Evolutionary conservation across 2,888 invertebrate species (phyloP).

Genomic region (Lycia hirtaria): DNA sequence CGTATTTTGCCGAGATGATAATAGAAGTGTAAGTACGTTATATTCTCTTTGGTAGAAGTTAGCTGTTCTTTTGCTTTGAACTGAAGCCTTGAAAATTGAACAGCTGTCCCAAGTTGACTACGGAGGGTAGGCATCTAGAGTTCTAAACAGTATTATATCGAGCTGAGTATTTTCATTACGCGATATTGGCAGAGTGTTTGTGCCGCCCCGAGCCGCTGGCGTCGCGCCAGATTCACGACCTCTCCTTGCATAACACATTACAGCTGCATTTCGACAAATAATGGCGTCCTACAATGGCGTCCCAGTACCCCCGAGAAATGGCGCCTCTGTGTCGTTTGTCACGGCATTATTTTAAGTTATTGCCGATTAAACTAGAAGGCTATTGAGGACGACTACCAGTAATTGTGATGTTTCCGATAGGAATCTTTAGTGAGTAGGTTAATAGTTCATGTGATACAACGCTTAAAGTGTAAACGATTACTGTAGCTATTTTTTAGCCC

Average conservation of each 20-base stretch:
- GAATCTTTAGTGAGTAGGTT: neutral
- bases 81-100: slow-evolving; percentile 10
- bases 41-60: too few species aligned
- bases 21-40: too few species aligned
- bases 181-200: slow-evolving; percentile 70
- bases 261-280: slow-evolving; percentile 34
- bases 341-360: slow-evolving; percentile 29
- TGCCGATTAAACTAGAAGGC: slow-evolving; percentile 19
- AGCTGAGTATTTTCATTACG: slow-evolving; percentile 62
- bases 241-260: slow-evolving; percentile 38
- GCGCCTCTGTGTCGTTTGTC: slow-evolving; percentile 23
- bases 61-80: neutral
- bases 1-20: too few species aligned
- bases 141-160: slow-evolving; percentile 13
- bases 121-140: neutral
- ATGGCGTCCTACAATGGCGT: slow-evolving; percentile 8
- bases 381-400: neutral
- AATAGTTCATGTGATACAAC: neutral
- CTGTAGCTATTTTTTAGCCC: too few species aligned
- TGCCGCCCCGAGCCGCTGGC: slow-evolving; percentile 56
- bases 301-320: neutral
- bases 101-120: slow-evolving; percentile 12
- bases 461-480: too few species aligned
- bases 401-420: slow-evolving; percentile 1
- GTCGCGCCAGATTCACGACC: slow-evolving; percentile 50